Percentiles rank a stretch among this genome's conserved stretches.
Conservation (phyloP, 2,888 invertebrate genomes). For the Gastracanthus pulcherrimus region DNA sequence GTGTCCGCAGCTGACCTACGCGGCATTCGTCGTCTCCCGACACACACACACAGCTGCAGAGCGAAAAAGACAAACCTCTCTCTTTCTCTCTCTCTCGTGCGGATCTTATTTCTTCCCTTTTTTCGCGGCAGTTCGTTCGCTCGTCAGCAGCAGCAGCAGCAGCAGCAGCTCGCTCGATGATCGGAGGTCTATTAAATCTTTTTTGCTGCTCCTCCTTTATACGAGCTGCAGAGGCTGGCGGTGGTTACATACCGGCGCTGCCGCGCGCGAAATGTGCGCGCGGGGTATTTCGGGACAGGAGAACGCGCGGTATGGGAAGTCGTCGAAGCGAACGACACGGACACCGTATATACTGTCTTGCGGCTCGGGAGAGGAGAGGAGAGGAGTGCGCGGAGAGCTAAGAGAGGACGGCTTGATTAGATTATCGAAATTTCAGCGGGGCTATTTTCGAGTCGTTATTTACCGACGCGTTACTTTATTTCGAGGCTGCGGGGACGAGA, state of each 20-base stretch:
- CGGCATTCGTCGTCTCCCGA: slow-evolving; percentile 15
- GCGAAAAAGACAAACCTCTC: background rate
- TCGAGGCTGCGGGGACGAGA: background rate
- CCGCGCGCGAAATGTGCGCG: background rate
- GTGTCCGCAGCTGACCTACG: slow-evolving; percentile 10
- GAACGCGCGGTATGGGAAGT: background rate
- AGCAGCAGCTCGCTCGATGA: slow-evolving; percentile 14
- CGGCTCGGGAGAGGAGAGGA: background rate
- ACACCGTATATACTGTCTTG: background rate
- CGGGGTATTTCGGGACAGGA: background rate
- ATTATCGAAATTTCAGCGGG: slow-evolving; percentile 48
- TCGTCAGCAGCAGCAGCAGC: background rate
- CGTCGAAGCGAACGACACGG: background rate
- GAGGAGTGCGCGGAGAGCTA: too few species aligned
- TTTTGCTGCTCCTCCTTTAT: background rate
- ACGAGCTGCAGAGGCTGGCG: background rate
- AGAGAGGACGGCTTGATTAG: slow-evolving; percentile 38
- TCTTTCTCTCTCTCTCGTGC: too few species aligned
- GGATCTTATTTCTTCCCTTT: background rate
- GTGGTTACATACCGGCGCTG: background rate
- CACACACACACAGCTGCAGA: background rate
- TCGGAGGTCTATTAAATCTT: slow-evolving; percentile 29
- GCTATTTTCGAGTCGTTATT: slow-evolving; percentile 26
- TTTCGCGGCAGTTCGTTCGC: background rate
- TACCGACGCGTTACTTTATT: background rate